Conservation (phyloP, 2,113 vertebrate species). For the Vulpes ferrilata region DNA sequence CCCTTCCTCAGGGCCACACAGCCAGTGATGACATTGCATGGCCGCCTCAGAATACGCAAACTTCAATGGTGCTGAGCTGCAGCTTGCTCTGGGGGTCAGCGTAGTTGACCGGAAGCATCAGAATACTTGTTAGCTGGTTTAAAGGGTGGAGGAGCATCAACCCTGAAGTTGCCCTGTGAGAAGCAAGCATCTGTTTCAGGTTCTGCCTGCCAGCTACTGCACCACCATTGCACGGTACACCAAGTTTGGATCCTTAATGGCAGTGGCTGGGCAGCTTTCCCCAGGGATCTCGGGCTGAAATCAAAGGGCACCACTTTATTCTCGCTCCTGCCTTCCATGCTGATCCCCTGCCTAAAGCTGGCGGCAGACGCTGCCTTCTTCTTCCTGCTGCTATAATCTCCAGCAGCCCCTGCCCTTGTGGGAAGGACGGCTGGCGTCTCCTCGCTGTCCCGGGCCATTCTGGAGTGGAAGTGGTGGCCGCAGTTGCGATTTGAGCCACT, state of each 20-base stretch:
- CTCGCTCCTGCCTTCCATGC: constrained; percentile 89
- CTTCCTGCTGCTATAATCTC: constrained; percentile 84
- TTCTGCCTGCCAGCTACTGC: constrained; percentile 99
- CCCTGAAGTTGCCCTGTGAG: constrained; percentile 96
- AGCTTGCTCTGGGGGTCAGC: constrained; percentile 98
- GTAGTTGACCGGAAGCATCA: constrained; percentile 97
- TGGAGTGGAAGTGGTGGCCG: constrained; percentile 61
- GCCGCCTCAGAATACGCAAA: constrained; percentile 96
- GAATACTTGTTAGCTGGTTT: constrained; percentile 98
- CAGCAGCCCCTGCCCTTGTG: constrained; percentile 80
- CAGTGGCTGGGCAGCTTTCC: constrained; percentile 89
- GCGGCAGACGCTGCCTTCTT: constrained; percentile 88
- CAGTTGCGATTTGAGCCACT: constrained; percentile 79
- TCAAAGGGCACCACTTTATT: constrained; percentile 89
- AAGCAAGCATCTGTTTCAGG: constrained; percentile 97
- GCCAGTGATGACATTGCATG: constrained; percentile 95
- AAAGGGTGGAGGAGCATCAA: constrained; percentile 96
- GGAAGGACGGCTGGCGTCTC: constrained; percentile 91
- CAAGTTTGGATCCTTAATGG: constrained; percentile 95
- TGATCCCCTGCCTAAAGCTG: constrained; percentile 67
- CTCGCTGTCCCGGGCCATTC: constrained; percentile 87
- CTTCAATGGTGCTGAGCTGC: constrained; percentile 94
- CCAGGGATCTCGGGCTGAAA: constrained; percentile 85
- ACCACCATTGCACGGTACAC: constrained; percentile 97
- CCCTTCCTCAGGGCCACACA: constrained; percentile 97